Evolutionary conservation across 2,797 vertebrate species (phyloP).

Genomic region (Cephalopachus bancanus): DNA sequence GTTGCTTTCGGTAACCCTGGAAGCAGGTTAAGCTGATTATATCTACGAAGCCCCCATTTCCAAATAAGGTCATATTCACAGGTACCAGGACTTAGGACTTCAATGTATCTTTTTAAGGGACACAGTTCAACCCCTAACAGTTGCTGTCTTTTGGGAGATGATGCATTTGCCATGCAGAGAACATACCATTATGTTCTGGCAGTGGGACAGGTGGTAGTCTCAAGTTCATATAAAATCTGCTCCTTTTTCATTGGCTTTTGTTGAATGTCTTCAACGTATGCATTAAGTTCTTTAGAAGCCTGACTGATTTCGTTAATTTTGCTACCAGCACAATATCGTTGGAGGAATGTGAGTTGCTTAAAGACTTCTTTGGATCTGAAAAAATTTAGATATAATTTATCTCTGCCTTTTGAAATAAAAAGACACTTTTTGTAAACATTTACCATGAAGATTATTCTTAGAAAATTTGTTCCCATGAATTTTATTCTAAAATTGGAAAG

Average conservation of each 20-base stretch:
- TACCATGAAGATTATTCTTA: neutral
- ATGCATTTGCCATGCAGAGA: neutral
- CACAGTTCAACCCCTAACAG: neutral
- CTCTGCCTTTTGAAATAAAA: conserved; percentile 23
- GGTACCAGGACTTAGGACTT: neutral
- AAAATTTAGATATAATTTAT: neutral
- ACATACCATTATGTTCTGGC: neutral
- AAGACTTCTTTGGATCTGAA: neutral
- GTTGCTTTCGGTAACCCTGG: neutral
- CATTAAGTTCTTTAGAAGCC: conserved; percentile 10
- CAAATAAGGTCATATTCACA: neutral
- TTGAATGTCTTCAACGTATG: neutral
- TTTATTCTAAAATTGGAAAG: conserved; percentile 11
- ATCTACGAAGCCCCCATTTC: neutral
- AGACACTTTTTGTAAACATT: neutral
- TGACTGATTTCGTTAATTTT: neutral
- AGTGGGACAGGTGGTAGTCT: neutral
- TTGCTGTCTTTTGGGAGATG: neutral
- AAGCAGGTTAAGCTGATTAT: neutral
- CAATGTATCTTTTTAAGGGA: neutral
- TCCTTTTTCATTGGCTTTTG: neutral
- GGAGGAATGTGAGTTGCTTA: conserved; percentile 14
- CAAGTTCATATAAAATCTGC: neutral
- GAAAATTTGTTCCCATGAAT: conserved; percentile 16
- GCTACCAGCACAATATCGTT: neutral